phyloP scores from a whole-genome alignment of 2,888 invertebrate species.

The Chalcis sispes region DNA sequence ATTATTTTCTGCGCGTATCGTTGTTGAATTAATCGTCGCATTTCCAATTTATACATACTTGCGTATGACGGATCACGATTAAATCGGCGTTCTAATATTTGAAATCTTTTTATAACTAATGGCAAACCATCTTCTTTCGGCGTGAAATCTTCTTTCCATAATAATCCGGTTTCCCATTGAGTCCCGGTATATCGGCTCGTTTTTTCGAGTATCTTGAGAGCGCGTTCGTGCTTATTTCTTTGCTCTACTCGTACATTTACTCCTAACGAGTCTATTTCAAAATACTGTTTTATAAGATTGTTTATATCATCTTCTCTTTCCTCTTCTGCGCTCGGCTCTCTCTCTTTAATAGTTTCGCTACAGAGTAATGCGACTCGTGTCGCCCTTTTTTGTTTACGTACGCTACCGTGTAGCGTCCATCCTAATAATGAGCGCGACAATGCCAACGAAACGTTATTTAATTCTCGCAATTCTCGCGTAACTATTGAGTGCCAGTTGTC shows the following conservation, averaged over 20 bases:
- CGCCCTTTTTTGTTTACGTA: no score
- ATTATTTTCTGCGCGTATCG: neutral
- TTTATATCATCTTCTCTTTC: neutral
- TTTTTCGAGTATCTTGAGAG: neutral
- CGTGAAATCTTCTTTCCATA: slow-evolving; percentile 5
- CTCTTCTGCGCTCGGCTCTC: no score
- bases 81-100: no score
- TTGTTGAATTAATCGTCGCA: neutral
- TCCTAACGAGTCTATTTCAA: no score
- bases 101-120: neutral
- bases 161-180: neutral
- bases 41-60: neutral
- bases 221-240: neutral
- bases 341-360: no score
- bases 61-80: no score
- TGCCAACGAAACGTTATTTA: no score
- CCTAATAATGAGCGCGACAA: neutral
- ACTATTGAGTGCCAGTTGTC: no score
- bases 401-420: neutral
- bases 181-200: neutral
- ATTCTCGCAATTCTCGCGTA: no score
- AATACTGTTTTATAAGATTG: neutral
- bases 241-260: no score
- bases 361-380: no score
- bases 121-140: slow-evolving; percentile 1